phyloP scores from a whole-genome alignment of 2,797 vertebrate species.

The Notolabrus celidotus region DNA sequence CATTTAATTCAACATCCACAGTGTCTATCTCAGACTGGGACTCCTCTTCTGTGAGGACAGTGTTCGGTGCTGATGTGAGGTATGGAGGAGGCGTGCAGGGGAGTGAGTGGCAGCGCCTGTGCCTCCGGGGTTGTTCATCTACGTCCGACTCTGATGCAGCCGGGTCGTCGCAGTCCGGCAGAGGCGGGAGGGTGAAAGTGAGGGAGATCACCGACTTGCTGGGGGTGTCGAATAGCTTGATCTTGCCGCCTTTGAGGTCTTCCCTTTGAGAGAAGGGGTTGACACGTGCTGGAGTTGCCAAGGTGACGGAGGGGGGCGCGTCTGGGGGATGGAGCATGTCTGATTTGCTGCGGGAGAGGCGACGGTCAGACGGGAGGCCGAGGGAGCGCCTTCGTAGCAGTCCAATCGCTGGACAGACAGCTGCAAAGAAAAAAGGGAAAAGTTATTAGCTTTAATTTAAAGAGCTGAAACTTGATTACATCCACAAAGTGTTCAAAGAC shows the following conservation, averaged over 20 bases:
- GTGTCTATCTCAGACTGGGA: background rate
- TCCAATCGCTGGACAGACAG: slow-evolving; percentile 13
- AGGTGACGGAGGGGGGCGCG: slow-evolving; percentile 34
- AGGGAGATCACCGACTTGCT: slow-evolving; percentile 94
- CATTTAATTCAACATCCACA: background rate
- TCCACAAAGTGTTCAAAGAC: background rate
- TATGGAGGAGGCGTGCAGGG: slow-evolving; percentile 89
- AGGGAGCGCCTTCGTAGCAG: slow-evolving; percentile 69
- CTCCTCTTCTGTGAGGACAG: slow-evolving; percentile 40
- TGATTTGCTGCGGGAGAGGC: slow-evolving; percentile 90
- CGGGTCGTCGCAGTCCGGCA: slow-evolving; percentile 72
- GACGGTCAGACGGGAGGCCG: slow-evolving; percentile 80
- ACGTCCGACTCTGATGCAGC: slow-evolving; percentile 68
- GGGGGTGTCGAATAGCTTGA: slow-evolving; percentile 95
- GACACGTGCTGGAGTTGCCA: slow-evolving; percentile 81
- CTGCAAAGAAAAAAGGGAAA: slow-evolving; percentile 23
- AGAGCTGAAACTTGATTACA: background rate
- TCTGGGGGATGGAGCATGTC: slow-evolving; percentile 85
- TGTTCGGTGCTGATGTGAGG: slow-evolving; percentile 75
- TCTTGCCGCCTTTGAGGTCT: slow-evolving; percentile 95
- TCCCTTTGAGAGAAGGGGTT: slow-evolving; percentile 97
- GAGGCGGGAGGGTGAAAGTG: slow-evolving; percentile 89
- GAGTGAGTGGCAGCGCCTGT: slow-evolving; percentile 90
- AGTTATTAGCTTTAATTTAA: background rate
- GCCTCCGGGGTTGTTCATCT: slow-evolving; percentile 59